A percentile compares a stretch with the other conserved stretches of the same genome.
Conservation (phyloP, 2,888 invertebrate species). For the Drosophila quasianomalipes region DNA sequence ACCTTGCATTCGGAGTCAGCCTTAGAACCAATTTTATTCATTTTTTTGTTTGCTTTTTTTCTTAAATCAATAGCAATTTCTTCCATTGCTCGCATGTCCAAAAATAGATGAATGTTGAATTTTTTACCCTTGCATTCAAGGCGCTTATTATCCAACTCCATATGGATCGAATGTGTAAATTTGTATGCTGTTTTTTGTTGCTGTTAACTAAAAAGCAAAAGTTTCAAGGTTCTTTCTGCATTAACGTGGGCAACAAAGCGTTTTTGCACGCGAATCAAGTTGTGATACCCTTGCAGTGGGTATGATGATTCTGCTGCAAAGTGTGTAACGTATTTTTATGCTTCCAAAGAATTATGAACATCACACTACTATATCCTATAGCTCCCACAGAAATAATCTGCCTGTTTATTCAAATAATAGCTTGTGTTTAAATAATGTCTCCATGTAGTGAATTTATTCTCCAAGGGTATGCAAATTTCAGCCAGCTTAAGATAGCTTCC, state of each 20-base stretch:
- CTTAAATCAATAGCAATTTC: constrained; percentile 44
- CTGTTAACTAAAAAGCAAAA: constrained; percentile 59
- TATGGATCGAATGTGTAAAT: constrained; percentile 78
- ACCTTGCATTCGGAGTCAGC: constrained; percentile 50
- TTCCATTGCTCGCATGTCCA: constrained; percentile 49
- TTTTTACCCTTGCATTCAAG: constrained; percentile 39
- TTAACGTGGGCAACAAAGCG: constrained; percentile 31
- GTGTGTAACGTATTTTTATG: neutral
- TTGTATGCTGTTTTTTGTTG: constrained; percentile 42
- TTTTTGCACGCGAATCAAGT: constrained; percentile 13
- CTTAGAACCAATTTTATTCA: constrained; percentile 18
- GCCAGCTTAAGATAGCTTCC: neutral
- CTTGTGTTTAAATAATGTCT: neutral
- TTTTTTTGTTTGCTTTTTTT: constrained; percentile 13
- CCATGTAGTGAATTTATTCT: neutral
- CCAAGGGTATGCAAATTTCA: constrained; percentile 1
- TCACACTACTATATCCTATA: neutral
- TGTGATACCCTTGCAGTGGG: neutral
- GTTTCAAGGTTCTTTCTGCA: constrained; percentile 67
- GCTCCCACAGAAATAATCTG: neutral
- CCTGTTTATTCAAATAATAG: neutral
- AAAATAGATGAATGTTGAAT: constrained; percentile 59
- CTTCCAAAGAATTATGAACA: neutral
- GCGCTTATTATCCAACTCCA: constrained; percentile 56
- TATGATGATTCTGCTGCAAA: neutral